Percentiles rank a stretch among this genome's conserved stretches.
Evolutionary conservation across 2,113 vertebrate genomes (phyloP).

Genomic region (Trichechus manatus): DNA sequence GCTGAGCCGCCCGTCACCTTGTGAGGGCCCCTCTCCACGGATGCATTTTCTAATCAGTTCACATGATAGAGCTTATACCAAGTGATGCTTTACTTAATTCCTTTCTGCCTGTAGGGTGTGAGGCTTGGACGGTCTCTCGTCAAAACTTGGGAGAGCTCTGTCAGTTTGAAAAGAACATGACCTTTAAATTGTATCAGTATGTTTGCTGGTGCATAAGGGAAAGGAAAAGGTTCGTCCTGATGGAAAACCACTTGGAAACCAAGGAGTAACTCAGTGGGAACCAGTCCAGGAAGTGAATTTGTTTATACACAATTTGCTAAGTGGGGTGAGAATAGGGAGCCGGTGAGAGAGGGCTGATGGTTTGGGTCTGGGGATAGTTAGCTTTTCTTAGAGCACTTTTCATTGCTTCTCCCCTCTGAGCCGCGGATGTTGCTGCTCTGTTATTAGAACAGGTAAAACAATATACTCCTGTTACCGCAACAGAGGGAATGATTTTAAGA

Average conservation of each 20-base stretch:
- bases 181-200: slow-evolving; percentile 99
- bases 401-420: rapidly evolving
- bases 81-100: slow-evolving; percentile 94
- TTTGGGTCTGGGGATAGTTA: not conserved
- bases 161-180: slow-evolving; percentile 99
- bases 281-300: slow-evolving; percentile 85
- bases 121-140: slow-evolving; percentile 96
- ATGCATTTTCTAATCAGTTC: slow-evolving; percentile 93
- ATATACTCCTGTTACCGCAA: not conserved
- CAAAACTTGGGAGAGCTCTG: slow-evolving; percentile 99
- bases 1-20: slow-evolving; percentile 88
- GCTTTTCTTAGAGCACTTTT: not conserved
- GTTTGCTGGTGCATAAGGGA: slow-evolving; percentile 99
- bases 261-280: slow-evolving; percentile 90
- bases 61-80: slow-evolving; percentile 92
- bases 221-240: slow-evolving; percentile 94
- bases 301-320: slow-evolving; percentile 86
- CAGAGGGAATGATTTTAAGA: not conserved
- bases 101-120: slow-evolving; percentile 89
- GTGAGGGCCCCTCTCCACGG: slow-evolving; percentile 83
- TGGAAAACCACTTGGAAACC: slow-evolving; percentile 91
- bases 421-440: not conserved
- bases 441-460: not conserved
- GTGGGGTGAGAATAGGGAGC: not conserved
- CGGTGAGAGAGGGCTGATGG: not conserved